phyloP scores from a whole-genome alignment of 2,888 invertebrate species.

The Drosophila parthenogenetica region DNA sequence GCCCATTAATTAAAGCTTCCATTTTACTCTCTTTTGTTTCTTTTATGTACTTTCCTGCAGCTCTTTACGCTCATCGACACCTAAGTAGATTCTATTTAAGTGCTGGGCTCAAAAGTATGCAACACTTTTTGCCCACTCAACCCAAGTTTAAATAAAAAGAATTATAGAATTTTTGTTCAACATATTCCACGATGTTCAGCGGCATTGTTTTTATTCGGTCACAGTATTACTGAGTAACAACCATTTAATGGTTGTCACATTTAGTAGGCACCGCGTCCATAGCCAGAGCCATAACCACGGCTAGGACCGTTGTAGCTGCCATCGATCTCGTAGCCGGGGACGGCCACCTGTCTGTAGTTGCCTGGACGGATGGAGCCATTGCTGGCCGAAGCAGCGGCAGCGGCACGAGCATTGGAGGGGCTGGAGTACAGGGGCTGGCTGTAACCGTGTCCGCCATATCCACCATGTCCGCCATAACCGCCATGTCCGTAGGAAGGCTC shows the following conservation, averaged over 20 bases:
- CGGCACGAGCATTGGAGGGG: conserved; percentile 42
- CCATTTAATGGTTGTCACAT: conserved; percentile 13
- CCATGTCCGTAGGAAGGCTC: conserved; percentile 25
- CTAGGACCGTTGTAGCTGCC: conserved; percentile 26
- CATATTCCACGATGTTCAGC: conserved; percentile 52
- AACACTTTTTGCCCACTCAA: conserved; percentile 18
- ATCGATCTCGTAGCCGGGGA: conserved; percentile 55
- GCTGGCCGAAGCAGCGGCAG: conserved; percentile 65
- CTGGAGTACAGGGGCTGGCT: conserved; percentile 33
- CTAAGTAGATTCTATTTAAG: conserved; percentile 23
- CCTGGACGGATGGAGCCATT: conserved; percentile 49
- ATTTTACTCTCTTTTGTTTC: too few relatives aligned
- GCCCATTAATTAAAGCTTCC: too few relatives aligned
- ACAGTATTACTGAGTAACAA: conserved; percentile 40
- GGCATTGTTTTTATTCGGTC: conserved; percentile 41
- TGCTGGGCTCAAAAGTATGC: conserved; percentile 62
- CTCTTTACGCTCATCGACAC: not conserved
- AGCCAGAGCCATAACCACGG: conserved; percentile 24
- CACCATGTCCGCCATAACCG: conserved; percentile 20
- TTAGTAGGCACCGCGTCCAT: conserved; percentile 56
- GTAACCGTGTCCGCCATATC: conserved; percentile 25
- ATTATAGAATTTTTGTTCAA: conserved; percentile 59
- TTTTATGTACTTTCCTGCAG: not conserved
- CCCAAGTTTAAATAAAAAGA: conserved; percentile 12
- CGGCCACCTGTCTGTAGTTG: conserved; percentile 41